A percentile compares a stretch with the other conserved stretches of the same genome.
Evolutionary conservation across 2,113 vertebrate species (phyloP).

Genomic region (Rhabdomys dilectus): DNA sequence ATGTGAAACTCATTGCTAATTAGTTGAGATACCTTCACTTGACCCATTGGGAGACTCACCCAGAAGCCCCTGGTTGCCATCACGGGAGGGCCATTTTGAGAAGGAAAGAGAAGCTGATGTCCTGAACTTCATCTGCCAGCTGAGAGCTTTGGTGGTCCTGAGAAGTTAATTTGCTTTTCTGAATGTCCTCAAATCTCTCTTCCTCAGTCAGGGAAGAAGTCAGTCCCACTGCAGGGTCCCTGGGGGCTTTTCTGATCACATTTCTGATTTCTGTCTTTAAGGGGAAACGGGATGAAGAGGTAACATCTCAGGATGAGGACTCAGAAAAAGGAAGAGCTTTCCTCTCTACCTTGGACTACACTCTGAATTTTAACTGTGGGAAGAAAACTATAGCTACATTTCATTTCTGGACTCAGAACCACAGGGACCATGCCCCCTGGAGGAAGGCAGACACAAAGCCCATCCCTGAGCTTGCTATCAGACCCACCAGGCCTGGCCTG

Average conservation of each 20-base stretch:
- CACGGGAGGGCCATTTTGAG: background rate
- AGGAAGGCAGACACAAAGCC: background rate
- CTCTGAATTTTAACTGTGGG: background rate
- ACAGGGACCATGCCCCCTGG: fast-evolving
- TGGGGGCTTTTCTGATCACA: background rate
- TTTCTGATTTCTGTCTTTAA: background rate
- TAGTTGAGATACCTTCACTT: background rate
- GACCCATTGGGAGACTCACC: background rate
- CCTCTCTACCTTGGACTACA: too few species aligned
- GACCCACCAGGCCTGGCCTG: background rate
- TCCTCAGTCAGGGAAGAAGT: background rate
- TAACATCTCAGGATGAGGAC: background rate
- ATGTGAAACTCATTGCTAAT: fast-evolving
- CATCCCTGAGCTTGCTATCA: fast-evolving
- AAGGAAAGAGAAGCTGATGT: background rate
- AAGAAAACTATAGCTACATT: background rate
- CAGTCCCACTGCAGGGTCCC: background rate
- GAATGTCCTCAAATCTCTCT: background rate
- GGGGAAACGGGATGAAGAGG: background rate
- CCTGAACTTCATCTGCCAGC: background rate
- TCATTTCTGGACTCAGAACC: background rate
- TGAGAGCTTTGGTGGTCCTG: background rate
- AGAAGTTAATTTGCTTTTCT: background rate
- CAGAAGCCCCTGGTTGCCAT: background rate
- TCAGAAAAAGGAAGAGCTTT: fast-evolving